A percentile compares a stretch with the other conserved stretches of the same genome.
These are phyloP conservation scores for Chlamydotis undulata DNA, from an alignment of 2,113 vertebrate genomes.

Conservation along the genomic window DNA sequence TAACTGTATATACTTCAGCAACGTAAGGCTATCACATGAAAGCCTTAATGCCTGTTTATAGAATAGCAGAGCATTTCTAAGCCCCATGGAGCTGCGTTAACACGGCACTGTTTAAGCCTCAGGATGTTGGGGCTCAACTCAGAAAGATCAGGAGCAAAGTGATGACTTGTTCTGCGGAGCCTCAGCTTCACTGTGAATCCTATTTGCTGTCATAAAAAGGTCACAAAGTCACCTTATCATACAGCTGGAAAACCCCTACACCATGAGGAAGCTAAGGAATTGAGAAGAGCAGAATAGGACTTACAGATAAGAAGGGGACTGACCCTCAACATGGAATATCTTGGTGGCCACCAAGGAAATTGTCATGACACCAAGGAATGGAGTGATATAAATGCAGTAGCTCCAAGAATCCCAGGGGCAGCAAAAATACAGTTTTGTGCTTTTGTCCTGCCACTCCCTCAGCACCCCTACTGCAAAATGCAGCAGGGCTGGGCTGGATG, in stretches of 20 bases:
- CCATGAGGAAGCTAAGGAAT: not conserved
- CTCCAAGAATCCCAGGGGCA: not conserved
- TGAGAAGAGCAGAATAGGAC: not conserved
- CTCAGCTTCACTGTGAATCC: not conserved
- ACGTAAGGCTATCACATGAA: not conserved
- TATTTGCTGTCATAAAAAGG: not conserved
- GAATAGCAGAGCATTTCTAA: not conserved
- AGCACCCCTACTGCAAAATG: not conserved
- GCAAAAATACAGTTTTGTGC: not conserved
- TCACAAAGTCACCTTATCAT: not conserved
- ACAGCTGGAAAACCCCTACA: not conserved
- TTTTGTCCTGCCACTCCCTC: not conserved
- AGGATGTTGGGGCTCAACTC: not conserved
- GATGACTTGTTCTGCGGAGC: not conserved
- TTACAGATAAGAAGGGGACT: not conserved
- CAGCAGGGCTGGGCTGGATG: not conserved
- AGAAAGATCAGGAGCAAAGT: not conserved
- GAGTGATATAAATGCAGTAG: not conserved
- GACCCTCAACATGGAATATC: not conserved
- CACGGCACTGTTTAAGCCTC: not conserved
- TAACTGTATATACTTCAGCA: not conserved
- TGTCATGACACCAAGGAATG: not conserved
- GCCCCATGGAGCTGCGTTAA: not conserved
- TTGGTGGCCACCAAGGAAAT: not conserved
- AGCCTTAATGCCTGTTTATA: constrained; percentile 1